Percentiles rank a stretch among this genome's conserved stretches.
Conservation (phyloP, 2,888 invertebrate genomes). For the Amaurobius ferox region DNA sequence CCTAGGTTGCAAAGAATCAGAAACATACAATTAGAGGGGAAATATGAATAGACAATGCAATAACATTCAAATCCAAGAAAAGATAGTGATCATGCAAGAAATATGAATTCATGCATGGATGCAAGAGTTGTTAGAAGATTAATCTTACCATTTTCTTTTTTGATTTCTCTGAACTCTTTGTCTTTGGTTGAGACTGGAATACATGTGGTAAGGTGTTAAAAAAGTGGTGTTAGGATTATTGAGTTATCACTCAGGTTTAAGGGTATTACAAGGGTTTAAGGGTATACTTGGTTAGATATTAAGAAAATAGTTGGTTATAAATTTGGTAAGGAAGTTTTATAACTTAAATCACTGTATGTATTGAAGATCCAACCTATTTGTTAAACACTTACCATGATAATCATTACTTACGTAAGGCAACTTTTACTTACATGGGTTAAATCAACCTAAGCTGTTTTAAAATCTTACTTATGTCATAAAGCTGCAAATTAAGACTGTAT, state of each 20-base stretch:
- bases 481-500: too few species aligned
- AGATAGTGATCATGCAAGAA: conserved; percentile 36
- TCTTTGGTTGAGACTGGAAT: conserved; percentile 58
- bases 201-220: conserved; percentile 15
- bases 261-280: too few species aligned
- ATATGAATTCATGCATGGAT: conserved; percentile 45
- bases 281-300: too few species aligned
- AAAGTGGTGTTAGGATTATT: not conserved
- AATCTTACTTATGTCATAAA: too few species aligned
- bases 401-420: too few species aligned
- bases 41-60: conserved; percentile 16
- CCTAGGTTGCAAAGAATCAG: conserved; percentile 68
- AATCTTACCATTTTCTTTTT: conserved; percentile 70
- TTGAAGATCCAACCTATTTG: too few species aligned
- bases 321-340: too few species aligned
- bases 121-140: not conserved
- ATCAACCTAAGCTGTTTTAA: too few species aligned
- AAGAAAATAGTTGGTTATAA: too few species aligned
- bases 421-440: too few species aligned
- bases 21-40: conserved; percentile 61
- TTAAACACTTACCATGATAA: too few species aligned
- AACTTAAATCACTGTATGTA: too few species aligned
- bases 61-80: conserved; percentile 15
- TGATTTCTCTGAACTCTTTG: conserved; percentile 60
- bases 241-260: not conserved